Conservation (phyloP, 2,797 vertebrate species). For the Octomys mimax region DNA sequence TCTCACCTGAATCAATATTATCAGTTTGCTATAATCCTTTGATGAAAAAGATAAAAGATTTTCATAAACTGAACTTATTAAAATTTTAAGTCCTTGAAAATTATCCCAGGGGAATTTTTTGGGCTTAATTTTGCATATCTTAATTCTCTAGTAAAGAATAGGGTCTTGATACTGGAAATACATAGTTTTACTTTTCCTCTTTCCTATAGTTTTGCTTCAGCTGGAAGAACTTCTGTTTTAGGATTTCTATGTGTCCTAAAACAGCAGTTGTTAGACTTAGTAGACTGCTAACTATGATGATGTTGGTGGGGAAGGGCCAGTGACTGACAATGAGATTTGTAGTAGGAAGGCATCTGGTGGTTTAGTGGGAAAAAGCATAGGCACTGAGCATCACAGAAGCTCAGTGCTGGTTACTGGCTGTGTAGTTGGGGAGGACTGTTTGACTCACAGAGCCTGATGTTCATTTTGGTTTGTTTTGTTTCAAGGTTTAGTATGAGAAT, state of each 20-base stretch:
- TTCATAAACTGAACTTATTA: constrained; percentile 66
- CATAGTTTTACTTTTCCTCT: neutral
- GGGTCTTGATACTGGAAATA: neutral
- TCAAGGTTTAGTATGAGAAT: neutral
- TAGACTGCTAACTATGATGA: neutral
- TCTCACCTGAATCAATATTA: constrained; percentile 37
- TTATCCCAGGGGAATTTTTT: neutral
- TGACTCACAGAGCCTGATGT: neutral
- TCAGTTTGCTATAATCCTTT: constrained; percentile 11
- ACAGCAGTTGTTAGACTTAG: neutral
- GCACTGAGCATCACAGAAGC: neutral
- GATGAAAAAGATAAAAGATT: constrained; percentile 60
- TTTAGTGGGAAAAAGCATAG: neutral
- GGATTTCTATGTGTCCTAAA: neutral
- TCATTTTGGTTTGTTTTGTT: neutral
- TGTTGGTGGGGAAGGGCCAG: no score
- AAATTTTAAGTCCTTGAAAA: constrained; percentile 61
- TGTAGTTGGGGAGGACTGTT: neutral
- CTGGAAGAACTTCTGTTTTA: constrained; percentile 36
- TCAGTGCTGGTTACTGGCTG: neutral
- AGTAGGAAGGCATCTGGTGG: neutral
- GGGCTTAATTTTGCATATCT: constrained; percentile 17
- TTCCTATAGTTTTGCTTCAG: neutral
- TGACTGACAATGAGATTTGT: neutral
- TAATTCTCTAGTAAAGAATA: neutral